A percentile compares a stretch with the other conserved stretches of the same genome.
Conservation (phyloP, 2,888 invertebrate genomes). For the Heliconius erato region DNA sequence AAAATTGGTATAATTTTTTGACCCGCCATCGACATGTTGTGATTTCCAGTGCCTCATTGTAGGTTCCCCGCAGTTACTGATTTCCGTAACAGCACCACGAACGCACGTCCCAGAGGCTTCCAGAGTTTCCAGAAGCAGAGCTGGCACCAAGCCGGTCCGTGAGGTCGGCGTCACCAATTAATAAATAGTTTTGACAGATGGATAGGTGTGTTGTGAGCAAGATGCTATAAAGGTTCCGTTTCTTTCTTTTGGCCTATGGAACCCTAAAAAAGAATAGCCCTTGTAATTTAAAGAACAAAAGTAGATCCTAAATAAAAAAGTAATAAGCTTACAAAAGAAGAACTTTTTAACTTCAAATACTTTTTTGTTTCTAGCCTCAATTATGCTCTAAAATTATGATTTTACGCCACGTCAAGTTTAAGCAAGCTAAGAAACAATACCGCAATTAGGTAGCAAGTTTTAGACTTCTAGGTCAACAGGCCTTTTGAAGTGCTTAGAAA, state of each 20-base stretch:
- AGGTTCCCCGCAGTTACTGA: no score
- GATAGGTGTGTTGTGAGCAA: no score
- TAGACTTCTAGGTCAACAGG: constrained; percentile 46
- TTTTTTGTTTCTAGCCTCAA: not conserved
- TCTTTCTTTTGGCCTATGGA: not conserved
- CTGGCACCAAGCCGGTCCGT: no score
- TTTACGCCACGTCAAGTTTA: constrained; percentile 20
- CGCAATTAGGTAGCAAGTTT: constrained; percentile 47
- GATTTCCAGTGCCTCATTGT: no score
- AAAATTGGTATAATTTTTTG: no score
- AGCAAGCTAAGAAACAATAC: constrained; percentile 44
- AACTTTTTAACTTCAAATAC: constrained; percentile 5
- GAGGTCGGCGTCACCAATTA: no score
- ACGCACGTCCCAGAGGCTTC: no score
- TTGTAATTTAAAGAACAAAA: not conserved
- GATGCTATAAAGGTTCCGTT: no score
- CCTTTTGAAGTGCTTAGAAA: constrained; percentile 41
- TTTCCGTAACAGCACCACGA: no score
- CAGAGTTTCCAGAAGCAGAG: no score
- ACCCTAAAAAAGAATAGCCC: not conserved
- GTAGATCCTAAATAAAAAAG: not conserved
- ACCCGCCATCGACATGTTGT: no score
- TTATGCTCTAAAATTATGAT: constrained; percentile 30
- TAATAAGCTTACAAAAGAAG: not conserved
- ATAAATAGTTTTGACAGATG: no score